Percentiles rank a stretch among this genome's conserved stretches.
Conservation (phyloP, 1,140 invertebrate species). For the Conus ventricosus region DNA sequence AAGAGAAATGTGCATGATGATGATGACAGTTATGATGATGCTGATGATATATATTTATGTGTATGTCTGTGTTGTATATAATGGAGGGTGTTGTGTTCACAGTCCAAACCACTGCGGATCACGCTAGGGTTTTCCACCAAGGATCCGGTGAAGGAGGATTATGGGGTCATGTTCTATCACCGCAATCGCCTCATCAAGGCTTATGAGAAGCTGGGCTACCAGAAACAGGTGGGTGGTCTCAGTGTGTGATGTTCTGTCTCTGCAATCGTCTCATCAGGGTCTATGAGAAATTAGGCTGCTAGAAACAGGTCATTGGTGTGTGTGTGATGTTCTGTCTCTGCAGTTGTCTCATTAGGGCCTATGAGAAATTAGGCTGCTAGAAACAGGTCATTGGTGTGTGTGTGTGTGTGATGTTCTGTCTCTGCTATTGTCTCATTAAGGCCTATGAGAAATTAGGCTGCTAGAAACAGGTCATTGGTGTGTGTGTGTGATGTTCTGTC, state of each 20-base stretch:
- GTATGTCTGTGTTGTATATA: not conserved
- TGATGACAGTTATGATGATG: no score
- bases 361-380: no score
- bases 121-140: constrained; percentile 68
- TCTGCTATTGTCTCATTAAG: constrained; percentile 70
- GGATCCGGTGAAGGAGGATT: constrained; percentile 56
- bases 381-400: not conserved
- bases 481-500: not conserved
- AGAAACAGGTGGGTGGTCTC: constrained; percentile 61
- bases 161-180: constrained; percentile 71
- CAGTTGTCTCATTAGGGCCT: not conserved
- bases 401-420: constrained; percentile 55
- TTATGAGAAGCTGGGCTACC: constrained; percentile 71
- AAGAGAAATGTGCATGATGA: no score
- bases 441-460: constrained; percentile 71
- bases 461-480: constrained; percentile 61
- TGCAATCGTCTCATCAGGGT: not conserved
- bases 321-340: not conserved
- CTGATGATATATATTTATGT: not conserved
- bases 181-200: constrained; percentile 70
- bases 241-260: not conserved
- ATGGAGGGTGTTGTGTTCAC: constrained; percentile 31
- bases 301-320: not conserved
- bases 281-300: no score
- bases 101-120: constrained; percentile 64